phyloP scores from a whole-genome alignment of 2,113 vertebrate genomes.

The Hypomesus transpacificus region DNA sequence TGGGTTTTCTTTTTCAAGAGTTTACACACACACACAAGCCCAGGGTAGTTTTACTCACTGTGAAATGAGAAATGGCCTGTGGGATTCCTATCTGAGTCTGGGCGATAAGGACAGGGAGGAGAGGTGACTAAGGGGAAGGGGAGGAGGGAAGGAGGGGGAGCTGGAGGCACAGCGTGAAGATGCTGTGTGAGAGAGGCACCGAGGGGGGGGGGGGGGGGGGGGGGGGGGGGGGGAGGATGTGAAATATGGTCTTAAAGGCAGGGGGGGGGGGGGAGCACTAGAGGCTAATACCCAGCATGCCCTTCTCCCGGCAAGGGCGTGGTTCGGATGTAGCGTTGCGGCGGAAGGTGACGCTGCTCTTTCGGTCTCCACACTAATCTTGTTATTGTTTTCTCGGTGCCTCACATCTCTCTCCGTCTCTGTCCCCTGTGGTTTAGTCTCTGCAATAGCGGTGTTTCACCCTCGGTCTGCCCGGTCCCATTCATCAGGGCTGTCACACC shows the following conservation, averaged over 20 bases:
- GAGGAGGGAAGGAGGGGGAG: not conserved
- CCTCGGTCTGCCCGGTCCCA: not conserved
- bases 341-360: too few relatives aligned
- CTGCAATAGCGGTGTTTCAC: not conserved
- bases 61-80: constrained; percentile 44
- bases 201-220: not conserved
- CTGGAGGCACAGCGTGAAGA: too few relatives aligned
- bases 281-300: not conserved
- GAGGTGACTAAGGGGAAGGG: not conserved
- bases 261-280: not conserved
- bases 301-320: not conserved
- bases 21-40: not conserved
- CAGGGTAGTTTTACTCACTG: constrained; percentile 32
- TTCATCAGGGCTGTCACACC: not conserved
- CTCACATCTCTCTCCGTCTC: not conserved
- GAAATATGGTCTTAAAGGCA: not conserved
- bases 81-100: constrained; percentile 41
- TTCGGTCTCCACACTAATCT: too few relatives aligned
- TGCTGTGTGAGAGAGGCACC: not conserved
- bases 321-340: not conserved
- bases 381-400: not conserved
- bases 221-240: not conserved
- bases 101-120: constrained; percentile 35
- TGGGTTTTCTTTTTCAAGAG: constrained; percentile 25
- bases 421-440: not conserved